These are phyloP conservation scores for Arion vulgaris DNA, from an alignment of 1,140 invertebrate genomes.

Conservation along the genomic window DNA sequence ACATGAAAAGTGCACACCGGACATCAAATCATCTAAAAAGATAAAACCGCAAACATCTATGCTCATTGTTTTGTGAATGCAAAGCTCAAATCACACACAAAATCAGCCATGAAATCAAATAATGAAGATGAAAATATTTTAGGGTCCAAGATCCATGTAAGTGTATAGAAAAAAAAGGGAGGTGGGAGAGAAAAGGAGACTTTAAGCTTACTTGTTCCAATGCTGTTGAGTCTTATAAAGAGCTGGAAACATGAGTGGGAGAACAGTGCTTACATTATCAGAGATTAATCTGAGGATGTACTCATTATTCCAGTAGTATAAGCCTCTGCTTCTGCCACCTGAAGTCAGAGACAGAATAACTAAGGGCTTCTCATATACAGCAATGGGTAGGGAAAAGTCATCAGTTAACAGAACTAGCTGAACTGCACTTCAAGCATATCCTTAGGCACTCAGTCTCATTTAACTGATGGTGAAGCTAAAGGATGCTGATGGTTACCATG, in stretches of 20 bases:
- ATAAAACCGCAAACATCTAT: background rate
- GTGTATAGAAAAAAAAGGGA: background rate
- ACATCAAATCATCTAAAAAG: background rate
- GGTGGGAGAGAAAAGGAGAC: too few relatives aligned
- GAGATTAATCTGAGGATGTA: slow-evolving; percentile 75
- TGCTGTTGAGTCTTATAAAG: slow-evolving; percentile 97
- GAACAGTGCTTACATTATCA: slow-evolving; percentile 71
- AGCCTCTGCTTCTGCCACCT: slow-evolving; percentile 75
- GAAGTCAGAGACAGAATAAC: slow-evolving; percentile 38
- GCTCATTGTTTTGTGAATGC: slow-evolving; percentile 26
- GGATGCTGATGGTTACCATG: too few relatives aligned
- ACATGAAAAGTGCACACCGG: background rate
- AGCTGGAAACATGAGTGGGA: slow-evolving; percentile 92
- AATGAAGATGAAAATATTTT: background rate
- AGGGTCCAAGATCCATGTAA: background rate
- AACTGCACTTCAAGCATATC: too few relatives aligned
- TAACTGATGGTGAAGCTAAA: too few relatives aligned
- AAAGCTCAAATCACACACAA: slow-evolving; percentile 35
- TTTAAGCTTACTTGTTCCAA: slow-evolving; percentile 91
- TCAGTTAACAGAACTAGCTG: too few relatives aligned
- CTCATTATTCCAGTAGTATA: slow-evolving; percentile 77
- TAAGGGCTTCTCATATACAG: background rate
- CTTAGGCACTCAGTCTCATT: too few relatives aligned
- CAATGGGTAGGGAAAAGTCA: too few relatives aligned
- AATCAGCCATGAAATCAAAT: background rate